Evolutionary conservation across 2,113 vertebrate species (phyloP).

Genomic region (Columba livia): DNA sequence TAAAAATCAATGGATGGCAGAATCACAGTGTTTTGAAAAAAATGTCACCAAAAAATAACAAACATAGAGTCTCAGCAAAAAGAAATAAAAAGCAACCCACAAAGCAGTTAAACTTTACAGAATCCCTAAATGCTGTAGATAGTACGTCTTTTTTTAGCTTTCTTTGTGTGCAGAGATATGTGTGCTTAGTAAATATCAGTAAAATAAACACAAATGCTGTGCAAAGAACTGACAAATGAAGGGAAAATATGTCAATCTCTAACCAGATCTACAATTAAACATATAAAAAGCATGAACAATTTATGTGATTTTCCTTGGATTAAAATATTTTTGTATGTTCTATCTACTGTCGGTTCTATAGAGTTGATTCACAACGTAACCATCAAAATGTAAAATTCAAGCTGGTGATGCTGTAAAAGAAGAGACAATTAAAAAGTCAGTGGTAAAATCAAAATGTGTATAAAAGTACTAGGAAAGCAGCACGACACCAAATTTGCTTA

Average conservation of each 20-base stretch:
- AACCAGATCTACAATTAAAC: slow-evolving; percentile 42
- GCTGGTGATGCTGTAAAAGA: not conserved
- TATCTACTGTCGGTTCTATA: not conserved
- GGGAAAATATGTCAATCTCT: slow-evolving; percentile 45
- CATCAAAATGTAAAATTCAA: slow-evolving; percentile 19
- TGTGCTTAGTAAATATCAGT: not conserved
- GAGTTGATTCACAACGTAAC: slow-evolving; percentile 20
- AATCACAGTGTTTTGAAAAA: not conserved
- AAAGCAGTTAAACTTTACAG: not conserved
- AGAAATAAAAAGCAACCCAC: not conserved
- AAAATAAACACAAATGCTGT: slow-evolving; percentile 34
- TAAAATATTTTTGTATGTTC: not conserved
- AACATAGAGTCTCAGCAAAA: not conserved
- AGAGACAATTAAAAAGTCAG: slow-evolving; percentile 19
- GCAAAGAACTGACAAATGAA: slow-evolving; percentile 14
- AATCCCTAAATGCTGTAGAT: not conserved
- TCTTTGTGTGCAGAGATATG: not conserved
- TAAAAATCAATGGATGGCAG: not conserved
- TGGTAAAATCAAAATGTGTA: not conserved
- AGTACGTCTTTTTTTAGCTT: not conserved
- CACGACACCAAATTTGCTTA: not conserved
- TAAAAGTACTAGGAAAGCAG: not conserved
- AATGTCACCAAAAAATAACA: not conserved
- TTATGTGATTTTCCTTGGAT: not conserved
- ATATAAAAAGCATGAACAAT: slow-evolving; percentile 10